Percentiles rank a stretch among this genome's conserved stretches.
Conservation (phyloP, 1,140 invertebrate genomes). For the Monomorium pharaonis region DNA sequence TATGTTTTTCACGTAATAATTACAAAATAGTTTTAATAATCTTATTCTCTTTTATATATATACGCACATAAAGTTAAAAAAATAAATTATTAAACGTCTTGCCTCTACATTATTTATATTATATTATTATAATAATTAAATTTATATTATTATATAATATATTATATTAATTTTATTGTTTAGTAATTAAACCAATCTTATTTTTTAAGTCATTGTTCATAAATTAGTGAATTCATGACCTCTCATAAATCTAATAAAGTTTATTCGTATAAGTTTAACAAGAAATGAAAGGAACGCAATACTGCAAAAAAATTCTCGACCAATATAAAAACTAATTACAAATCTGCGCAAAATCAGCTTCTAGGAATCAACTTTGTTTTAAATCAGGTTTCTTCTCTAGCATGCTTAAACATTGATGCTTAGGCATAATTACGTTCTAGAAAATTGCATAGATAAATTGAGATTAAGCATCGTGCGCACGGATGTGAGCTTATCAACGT, state of each 20-base stretch:
- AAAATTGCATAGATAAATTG: background rate
- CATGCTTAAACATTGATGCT: background rate
- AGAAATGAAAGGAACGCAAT: too few relatives aligned
- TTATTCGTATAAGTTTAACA: background rate
- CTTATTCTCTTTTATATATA: too few relatives aligned
- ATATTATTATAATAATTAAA: too few relatives aligned
- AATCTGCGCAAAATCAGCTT: background rate
- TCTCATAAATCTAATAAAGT: background rate
- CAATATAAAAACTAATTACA: too few relatives aligned
- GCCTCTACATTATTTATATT: too few relatives aligned
- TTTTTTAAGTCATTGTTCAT: too few relatives aligned
- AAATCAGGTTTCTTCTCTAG: background rate
- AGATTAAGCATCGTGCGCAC: background rate
- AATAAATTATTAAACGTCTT: background rate
- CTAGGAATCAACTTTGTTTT: background rate
- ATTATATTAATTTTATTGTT: too few relatives aligned
- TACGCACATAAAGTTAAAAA: too few relatives aligned
- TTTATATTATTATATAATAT: too few relatives aligned
- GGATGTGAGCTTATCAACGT: background rate
- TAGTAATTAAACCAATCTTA: too few relatives aligned
- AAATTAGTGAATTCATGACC: background rate
- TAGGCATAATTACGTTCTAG: background rate
- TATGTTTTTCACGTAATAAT: background rate
- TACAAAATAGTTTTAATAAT: background rate
- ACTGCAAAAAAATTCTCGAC: too few relatives aligned